A percentile compares a stretch with the other conserved stretches of the same genome.
Evolutionary conservation across 2,797 vertebrate species (phyloP).

Genomic region (Amblyopsis hoosieri): DNA sequence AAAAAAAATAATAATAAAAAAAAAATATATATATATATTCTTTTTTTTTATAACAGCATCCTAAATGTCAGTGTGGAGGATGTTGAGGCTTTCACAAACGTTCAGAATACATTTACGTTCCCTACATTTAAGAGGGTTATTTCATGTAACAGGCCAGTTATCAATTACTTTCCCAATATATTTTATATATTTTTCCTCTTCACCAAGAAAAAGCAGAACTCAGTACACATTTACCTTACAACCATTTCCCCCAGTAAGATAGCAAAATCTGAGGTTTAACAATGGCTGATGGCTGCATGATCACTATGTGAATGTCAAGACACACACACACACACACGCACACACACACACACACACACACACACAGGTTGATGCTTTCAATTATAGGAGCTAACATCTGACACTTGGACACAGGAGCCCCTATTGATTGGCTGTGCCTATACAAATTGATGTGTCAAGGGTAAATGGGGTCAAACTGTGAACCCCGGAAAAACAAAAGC

Average conservation of each 20-base stretch:
- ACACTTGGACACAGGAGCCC: constrained; percentile 60
- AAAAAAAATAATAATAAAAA: not conserved
- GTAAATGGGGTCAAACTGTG: constrained; percentile 73
- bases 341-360: constrained; percentile 23
- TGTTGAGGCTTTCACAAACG: too few relatives aligned
- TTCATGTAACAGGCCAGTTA: too few relatives aligned
- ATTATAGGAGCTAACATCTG: constrained; percentile 66
- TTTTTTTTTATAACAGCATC: too few relatives aligned
- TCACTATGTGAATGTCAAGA: constrained; percentile 61
- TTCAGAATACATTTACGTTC: too few relatives aligned
- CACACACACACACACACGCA: constrained; percentile 27
- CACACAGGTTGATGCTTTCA: constrained; percentile 60
- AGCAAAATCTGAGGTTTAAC: constrained; percentile 34
- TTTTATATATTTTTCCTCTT: too few relatives aligned
- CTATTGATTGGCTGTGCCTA: constrained; percentile 67
- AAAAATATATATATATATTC: not conserved
- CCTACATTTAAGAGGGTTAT: too few relatives aligned
- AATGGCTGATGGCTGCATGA: constrained; percentile 44
- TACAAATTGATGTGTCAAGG: constrained; percentile 73
- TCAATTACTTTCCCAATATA: too few relatives aligned
- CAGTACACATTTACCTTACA: not conserved
- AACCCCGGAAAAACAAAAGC: constrained; percentile 50
- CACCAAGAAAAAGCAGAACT: not conserved
- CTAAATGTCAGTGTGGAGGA: too few relatives aligned
- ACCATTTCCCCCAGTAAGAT: constrained; percentile 39